Conservation (phyloP, 2,113 vertebrate genomes). For the Camarhynchus parvulus region DNA sequence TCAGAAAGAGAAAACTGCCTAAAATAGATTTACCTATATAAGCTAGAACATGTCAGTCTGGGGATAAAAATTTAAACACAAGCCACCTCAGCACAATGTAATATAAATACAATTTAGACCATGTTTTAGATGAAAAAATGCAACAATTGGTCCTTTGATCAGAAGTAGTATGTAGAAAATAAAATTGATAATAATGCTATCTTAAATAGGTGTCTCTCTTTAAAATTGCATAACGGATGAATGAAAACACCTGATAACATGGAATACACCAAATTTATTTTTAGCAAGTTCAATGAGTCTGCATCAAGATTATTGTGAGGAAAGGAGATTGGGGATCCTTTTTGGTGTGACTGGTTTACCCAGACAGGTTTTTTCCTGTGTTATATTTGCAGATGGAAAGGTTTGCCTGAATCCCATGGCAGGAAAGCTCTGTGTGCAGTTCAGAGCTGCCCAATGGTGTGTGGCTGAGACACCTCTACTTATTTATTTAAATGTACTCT, state of each 20-base stretch:
- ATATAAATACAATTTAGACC: not conserved
- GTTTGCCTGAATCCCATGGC: not conserved
- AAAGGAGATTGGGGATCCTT: not conserved
- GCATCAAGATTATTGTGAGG: not conserved
- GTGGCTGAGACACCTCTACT: not conserved
- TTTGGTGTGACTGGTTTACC: not conserved
- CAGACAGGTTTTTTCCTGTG: not conserved
- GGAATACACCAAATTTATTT: not conserved
- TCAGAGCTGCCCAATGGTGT: not conserved
- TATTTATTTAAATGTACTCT: not conserved
- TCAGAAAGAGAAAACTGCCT: constrained; percentile 1
- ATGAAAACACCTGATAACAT: not conserved
- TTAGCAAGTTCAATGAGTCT: not conserved
- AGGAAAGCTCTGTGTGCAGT: not conserved
- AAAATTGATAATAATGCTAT: not conserved
- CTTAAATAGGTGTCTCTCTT: not conserved
- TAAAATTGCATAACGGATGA: not conserved
- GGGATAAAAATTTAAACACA: not conserved
- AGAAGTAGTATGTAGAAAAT: not conserved
- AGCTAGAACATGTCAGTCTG: not conserved
- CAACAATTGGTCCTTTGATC: not conserved
- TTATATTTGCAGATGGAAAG: not conserved
- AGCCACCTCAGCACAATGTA: not conserved
- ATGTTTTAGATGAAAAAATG: not conserved
- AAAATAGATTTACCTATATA: not conserved